These are phyloP conservation scores for Pterocles gutturalis DNA, from an alignment of 2,113 vertebrate species.

Conservation along the genomic window DNA sequence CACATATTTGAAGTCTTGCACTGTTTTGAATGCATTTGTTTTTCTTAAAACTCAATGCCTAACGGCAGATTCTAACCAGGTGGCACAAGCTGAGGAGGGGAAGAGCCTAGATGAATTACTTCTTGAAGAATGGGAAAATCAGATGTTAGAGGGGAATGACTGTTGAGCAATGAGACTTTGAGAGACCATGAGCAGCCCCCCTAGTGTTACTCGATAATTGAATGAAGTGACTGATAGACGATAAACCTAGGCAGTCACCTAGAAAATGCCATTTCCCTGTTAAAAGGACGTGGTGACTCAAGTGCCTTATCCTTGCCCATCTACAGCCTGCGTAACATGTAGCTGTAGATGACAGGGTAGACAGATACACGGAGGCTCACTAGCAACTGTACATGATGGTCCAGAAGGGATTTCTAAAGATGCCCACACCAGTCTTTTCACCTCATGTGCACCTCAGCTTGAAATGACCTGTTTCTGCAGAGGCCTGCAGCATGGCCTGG, in stretches of 20 bases:
- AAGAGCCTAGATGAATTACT: background rate
- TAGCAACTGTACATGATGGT: background rate
- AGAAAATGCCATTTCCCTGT: background rate
- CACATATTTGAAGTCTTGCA: background rate
- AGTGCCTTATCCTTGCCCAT: background rate
- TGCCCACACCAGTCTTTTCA: background rate
- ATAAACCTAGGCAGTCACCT: background rate
- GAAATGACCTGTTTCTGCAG: background rate
- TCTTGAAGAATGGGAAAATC: background rate
- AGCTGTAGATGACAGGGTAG: background rate
- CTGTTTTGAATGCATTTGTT: background rate
- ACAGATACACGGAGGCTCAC: background rate
- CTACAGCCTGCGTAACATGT: background rate
- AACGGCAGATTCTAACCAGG: background rate
- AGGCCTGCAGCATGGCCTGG: background rate
- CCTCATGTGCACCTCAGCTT: background rate
- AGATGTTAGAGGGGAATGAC: background rate
- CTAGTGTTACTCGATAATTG: background rate
- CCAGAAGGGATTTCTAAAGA: background rate
- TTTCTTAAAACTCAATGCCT: background rate
- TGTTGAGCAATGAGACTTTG: background rate
- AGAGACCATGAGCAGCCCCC: background rate
- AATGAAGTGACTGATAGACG: background rate
- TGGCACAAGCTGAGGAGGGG: accelerated
- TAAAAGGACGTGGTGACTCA: background rate